These are phyloP conservation scores for Hemithea aestivaria DNA, from an alignment of 2,888 invertebrate species.

Conservation along the genomic window DNA sequence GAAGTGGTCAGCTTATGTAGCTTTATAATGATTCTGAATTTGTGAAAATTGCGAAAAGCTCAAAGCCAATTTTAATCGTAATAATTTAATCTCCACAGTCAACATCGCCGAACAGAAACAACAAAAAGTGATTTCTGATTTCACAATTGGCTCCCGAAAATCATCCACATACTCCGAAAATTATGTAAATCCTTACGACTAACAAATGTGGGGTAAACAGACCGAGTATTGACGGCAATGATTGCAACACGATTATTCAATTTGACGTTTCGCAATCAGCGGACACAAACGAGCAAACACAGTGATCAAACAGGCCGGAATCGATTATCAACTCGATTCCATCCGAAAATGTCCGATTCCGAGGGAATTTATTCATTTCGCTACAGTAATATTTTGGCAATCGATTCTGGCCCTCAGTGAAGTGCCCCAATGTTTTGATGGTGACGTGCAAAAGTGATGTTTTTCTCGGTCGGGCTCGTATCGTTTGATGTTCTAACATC, in stretches of 20 bases:
- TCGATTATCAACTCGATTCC: constrained; percentile 66
- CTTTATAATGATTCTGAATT: no score
- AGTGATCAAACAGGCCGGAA: constrained; percentile 64
- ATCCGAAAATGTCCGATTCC: constrained; percentile 37
- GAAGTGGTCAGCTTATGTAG: no score
- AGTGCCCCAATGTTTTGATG: constrained; percentile 11
- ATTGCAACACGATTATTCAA: constrained; percentile 72
- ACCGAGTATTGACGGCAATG: constrained; percentile 54
- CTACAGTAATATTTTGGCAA: constrained; percentile 17
- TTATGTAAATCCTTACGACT: constrained; percentile 45
- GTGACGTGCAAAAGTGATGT: constrained; percentile 7
- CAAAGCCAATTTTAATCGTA: constrained; percentile 3
- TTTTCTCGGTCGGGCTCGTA: constrained; percentile 6
- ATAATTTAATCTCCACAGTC: background rate
- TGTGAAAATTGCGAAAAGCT: constrained; percentile 1
- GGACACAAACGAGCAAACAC: constrained; percentile 71
- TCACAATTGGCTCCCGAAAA: constrained; percentile 10
- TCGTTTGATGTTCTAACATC: constrained; percentile 7
- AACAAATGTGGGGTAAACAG: constrained; percentile 52
- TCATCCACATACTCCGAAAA: constrained; percentile 10
- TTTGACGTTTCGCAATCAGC: constrained; percentile 75
- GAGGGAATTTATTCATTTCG: constrained; percentile 18
- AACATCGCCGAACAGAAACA: background rate
- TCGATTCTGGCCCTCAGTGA: constrained; percentile 13
- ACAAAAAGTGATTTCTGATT: background rate